Evolutionary conservation across 2,113 vertebrate species (phyloP), one percentile per base, ranked within the genome.

Genomic region (Euleptes europaea): DNA sequence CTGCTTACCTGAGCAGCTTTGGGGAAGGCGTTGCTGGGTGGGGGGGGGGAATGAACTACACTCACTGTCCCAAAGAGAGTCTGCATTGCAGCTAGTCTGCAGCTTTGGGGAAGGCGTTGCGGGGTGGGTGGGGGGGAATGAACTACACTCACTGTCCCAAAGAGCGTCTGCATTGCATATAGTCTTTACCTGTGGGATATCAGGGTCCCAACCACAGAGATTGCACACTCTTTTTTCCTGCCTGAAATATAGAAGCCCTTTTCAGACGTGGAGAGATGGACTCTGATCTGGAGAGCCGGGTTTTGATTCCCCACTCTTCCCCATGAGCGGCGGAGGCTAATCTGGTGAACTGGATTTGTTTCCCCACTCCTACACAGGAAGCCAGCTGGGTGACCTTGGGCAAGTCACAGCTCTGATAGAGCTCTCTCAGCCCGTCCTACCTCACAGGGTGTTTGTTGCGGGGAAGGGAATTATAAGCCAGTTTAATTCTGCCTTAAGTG

Each of bases 1-100:
- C 87, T 63, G 28, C 63, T 79, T 84, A 87, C 83, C 79, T 71
- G 60, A 75, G 80, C 44, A 86, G 80, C 66, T 78, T 40, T 40
- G 35, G 49, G 57, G 85, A 71, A 33, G 65, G 66, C 13, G 80
- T 38, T 83, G 31, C 63, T 5, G 72, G 31, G 71, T 17, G 42
- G 11, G 60, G 35, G 60, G 26, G 51, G 57, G 2, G 63, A 9
- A 63, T 28, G 60, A 63, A 63, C 60, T 76, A 84, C 42, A 23
- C 65, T 74, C 51, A 21, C 28, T 65, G 73, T 47, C 51, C 77
- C 40, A 85, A 42, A 23, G 47, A 15, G 35, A 73, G 40, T 28
- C 67, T 19, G 42, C 33, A 10, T 54, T 19, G 42, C 33, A 23
- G n/a, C 54, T 60, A 35, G 57, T n/a, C n/a, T n/a, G 80, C 44